Evolutionary conservation across 2,888 invertebrate species (phyloP).

Genomic region (Acanthosepion esculentum): DNA sequence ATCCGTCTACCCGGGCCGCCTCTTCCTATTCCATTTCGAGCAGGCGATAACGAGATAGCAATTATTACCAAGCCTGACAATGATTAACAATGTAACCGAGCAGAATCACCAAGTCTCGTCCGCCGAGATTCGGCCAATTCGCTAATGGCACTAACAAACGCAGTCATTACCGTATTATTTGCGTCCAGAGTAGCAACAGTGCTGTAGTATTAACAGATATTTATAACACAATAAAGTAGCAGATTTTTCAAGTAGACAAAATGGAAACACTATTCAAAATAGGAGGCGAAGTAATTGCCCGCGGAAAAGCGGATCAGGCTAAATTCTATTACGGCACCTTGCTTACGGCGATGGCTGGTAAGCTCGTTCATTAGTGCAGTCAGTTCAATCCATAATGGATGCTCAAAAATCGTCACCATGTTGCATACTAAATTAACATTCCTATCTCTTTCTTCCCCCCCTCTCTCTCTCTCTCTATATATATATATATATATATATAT

Average conservation of each 20-base stretch:
- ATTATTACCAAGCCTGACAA: slow-evolving; percentile 12
- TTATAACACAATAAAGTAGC: not conserved
- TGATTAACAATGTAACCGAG: slow-evolving; percentile 21
- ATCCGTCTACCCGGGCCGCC: not conserved
- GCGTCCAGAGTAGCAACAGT: not conserved
- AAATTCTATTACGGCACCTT: too few species aligned
- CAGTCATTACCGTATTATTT: not conserved
- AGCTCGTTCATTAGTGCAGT: too few species aligned
- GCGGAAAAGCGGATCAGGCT: too few species aligned
- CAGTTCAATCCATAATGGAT: too few species aligned
- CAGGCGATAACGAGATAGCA: slow-evolving; percentile 33
- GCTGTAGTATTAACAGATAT: not conserved
- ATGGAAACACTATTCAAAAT: too few species aligned
- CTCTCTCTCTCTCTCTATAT: too few species aligned
- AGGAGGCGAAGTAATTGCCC: too few species aligned
- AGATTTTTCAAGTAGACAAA: not conserved
- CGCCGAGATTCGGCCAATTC: not conserved
- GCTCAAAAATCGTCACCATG: too few species aligned
- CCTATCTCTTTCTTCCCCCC: too few species aligned
- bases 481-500: too few species aligned
- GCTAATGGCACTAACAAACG: slow-evolving; percentile 33
- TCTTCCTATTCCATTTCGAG: not conserved
- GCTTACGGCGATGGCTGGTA: too few species aligned
- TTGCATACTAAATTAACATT: too few species aligned
- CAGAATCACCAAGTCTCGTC: not conserved